Evolutionary conservation across 2,888 invertebrate genomes (phyloP).

Genomic region (Epirrhoe tristata): DNA sequence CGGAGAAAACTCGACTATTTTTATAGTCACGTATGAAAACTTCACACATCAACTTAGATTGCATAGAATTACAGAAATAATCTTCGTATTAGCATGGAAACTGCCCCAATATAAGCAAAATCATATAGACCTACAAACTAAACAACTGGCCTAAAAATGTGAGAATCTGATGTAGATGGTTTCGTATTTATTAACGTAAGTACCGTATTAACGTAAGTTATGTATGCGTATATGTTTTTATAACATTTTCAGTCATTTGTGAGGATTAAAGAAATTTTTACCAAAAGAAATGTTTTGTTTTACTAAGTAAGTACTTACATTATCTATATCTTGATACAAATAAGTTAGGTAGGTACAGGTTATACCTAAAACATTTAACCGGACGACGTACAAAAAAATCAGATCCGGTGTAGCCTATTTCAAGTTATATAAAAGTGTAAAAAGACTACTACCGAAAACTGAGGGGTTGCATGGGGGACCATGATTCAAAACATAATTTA

Average conservation of each 20-base stretch:
- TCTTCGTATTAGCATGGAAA: background rate
- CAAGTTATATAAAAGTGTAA: no score
- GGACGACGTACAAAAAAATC: no score
- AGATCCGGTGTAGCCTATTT: no score
- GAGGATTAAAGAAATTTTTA: conserved; percentile 82
- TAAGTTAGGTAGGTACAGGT: no score
- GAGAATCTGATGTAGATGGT: conserved; percentile 55
- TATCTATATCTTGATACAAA: no score
- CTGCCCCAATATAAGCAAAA: conserved; percentile 5
- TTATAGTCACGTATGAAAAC: background rate
- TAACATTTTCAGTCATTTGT: conserved; percentile 84
- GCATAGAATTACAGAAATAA: background rate
- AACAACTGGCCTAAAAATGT: conserved; percentile 33
- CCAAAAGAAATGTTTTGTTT: conserved; percentile 62
- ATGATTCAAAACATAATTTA: no score
- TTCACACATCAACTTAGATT: background rate
- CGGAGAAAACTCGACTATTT: background rate
- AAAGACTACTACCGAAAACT: no score
- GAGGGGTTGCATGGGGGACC: no score
- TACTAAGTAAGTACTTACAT: no score
- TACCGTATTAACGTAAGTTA: conserved; percentile 75
- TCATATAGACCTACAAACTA: background rate
- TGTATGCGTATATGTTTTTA: conserved; percentile 82
- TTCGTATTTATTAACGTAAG: conserved; percentile 72
- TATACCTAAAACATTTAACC: no score